Evolutionary conservation across 2,797 vertebrate genomes (phyloP).

Genomic region (Microchirus variegatus): DNA sequence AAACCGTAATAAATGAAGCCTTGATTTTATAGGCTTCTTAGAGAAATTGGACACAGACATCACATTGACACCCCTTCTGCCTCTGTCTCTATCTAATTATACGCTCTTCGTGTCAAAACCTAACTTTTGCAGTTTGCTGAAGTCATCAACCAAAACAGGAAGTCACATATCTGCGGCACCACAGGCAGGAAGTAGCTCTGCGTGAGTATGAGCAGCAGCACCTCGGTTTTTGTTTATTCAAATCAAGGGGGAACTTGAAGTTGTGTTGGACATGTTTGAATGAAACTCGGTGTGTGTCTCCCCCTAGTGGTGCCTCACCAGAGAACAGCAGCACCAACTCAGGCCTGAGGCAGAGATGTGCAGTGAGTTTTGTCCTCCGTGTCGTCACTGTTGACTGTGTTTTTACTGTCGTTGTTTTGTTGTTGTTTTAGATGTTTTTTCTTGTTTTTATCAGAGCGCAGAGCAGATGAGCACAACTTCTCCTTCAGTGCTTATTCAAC

Average conservation of each 20-base stretch:
- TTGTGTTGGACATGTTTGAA: not conserved
- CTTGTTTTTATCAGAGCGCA: slow-evolving; percentile 64
- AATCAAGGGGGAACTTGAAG: not conserved
- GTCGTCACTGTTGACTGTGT: not conserved
- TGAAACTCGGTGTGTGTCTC: slow-evolving; percentile 59
- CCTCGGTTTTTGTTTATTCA: not conserved
- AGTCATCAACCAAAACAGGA: slow-evolving; percentile 80
- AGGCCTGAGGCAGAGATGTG: slow-evolving; percentile 70
- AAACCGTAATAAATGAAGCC: no score
- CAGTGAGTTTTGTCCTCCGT: slow-evolving; percentile 64
- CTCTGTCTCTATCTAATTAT: slow-evolving; percentile 17
- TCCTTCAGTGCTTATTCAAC: slow-evolving; percentile 40
- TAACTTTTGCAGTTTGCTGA: slow-evolving; percentile 73
- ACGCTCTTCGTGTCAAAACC: slow-evolving; percentile 17
- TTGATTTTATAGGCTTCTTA: not conserved
- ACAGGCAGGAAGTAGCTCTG: slow-evolving; percentile 76
- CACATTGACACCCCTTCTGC: not conserved
- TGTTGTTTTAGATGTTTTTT: not conserved
- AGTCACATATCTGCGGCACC: slow-evolving; percentile 64
- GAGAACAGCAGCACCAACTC: slow-evolving; percentile 64
- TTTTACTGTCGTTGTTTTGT: not conserved
- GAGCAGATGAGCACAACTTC: slow-evolving; percentile 66
- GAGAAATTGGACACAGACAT: not conserved
- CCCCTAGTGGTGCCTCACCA: slow-evolving; percentile 75
- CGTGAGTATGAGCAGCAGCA: slow-evolving; percentile 59